Conservation (phyloP, 2,797 vertebrate genomes). For the Sebastes taczanowskii region DNA sequence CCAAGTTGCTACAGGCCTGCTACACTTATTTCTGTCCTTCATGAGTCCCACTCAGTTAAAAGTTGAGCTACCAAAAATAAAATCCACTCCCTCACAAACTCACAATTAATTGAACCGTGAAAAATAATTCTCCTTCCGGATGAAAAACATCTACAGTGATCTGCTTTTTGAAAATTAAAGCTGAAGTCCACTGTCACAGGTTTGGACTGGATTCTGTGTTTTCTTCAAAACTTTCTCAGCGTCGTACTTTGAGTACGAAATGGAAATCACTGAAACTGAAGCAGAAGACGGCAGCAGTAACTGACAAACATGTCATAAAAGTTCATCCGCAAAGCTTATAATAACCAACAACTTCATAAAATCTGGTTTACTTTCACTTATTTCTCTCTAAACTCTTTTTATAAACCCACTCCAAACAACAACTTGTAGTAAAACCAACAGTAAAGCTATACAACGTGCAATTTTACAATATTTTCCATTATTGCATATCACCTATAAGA, state of each 20-base stretch:
- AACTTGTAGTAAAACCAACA: not conserved
- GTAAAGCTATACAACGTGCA: not conserved
- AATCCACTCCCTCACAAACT: not conserved
- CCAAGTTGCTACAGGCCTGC: not conserved
- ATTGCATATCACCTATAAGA: constrained; percentile 11
- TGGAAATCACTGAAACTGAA: not conserved
- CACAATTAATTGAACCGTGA: not conserved
- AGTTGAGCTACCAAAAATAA: not conserved
- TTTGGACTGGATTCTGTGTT: not conserved
- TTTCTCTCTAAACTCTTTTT: not conserved
- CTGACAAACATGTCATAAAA: not conserved
- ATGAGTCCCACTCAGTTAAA: not conserved
- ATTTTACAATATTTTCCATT: constrained; percentile 14
- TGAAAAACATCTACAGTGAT: not conserved
- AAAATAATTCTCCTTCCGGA: not conserved
- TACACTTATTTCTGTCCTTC: not conserved
- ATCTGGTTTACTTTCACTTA: constrained; percentile 13
- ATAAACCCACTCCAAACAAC: constrained; percentile 13
- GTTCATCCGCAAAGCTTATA: not conserved
- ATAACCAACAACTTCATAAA: constrained; percentile 17
- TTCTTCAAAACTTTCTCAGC: not conserved
- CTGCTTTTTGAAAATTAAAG: not conserved
- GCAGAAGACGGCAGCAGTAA: not conserved
- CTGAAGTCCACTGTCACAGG: not conserved
- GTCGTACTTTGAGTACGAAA: not conserved